Evolutionary conservation across 2,113 vertebrate genomes (phyloP).

Genomic region (Brachyistius frenatus): DNA sequence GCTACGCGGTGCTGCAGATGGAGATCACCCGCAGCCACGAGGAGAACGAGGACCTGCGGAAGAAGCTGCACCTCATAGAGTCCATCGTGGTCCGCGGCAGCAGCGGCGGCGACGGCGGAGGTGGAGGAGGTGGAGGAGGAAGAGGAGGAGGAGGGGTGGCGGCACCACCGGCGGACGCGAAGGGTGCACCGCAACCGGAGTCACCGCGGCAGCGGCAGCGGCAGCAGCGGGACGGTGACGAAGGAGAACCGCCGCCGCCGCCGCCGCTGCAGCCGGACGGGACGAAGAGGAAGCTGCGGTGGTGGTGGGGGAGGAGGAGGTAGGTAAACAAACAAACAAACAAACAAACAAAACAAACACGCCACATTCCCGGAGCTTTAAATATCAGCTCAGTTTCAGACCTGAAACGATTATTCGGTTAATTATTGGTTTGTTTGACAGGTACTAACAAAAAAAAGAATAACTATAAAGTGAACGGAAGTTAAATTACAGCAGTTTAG

Average conservation of each 20-base stretch:
- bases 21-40: slow-evolving; percentile 68
- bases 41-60: slow-evolving; percentile 77
- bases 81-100: slow-evolving; percentile 70
- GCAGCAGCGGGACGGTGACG: slow-evolving; percentile 17
- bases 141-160: not conserved
- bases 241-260: not conserved
- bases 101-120: not conserved
- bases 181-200: not conserved
- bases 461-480: too few species aligned
- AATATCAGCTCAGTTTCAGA: too few species aligned
- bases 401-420: too few species aligned
- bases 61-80: slow-evolving; percentile 79
- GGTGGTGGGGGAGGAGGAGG: slow-evolving; percentile 37
- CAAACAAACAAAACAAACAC: not conserved
- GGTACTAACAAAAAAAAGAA: too few species aligned
- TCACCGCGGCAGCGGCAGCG: slow-evolving; percentile 17
- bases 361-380: too few species aligned
- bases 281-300: slow-evolving; percentile 10
- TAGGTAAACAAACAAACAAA: not conserved
- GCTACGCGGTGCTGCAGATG: slow-evolving; percentile 67
- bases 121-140: not conserved
- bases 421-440: too few species aligned
- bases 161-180: not conserved
- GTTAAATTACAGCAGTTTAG: too few species aligned
- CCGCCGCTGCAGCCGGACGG: slow-evolving; percentile 25